A percentile compares a stretch with the other conserved stretches of the same genome.
Conservation (phyloP, 2,888 invertebrate genomes). For the Creontiades dilutus region DNA sequence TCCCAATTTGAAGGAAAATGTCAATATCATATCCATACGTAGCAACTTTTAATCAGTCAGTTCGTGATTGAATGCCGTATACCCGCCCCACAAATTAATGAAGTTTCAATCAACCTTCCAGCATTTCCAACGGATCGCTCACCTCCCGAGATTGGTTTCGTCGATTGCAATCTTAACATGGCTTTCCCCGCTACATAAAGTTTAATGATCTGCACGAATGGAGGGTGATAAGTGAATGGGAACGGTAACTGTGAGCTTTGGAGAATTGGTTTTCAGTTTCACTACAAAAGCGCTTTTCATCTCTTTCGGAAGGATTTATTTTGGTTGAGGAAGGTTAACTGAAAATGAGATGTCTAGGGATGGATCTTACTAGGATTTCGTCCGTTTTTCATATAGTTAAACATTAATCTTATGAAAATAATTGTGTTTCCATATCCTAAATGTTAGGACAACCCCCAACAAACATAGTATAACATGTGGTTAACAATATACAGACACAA, state of each 20-base stretch:
- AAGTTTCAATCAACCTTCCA: slow-evolving; percentile 24
- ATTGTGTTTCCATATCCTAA: too few species aligned
- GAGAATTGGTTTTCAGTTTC: not conserved
- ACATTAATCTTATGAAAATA: too few species aligned
- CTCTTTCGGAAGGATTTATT: too few species aligned
- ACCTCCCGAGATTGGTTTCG: slow-evolving; percentile 10
- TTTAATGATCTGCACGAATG: slow-evolving; percentile 39
- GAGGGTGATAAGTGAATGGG: slow-evolving; percentile 7
- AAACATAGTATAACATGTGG: too few species aligned
- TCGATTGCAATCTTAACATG: slow-evolving; percentile 28
- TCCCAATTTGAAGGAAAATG: not conserved
- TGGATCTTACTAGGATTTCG: too few species aligned
- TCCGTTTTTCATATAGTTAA: too few species aligned
- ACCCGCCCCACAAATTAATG: slow-evolving; percentile 13
- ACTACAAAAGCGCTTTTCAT: not conserved
- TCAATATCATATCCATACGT: not conserved
- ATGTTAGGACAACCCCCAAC: too few species aligned
- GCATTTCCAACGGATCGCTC: not conserved
- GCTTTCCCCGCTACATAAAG: not conserved
- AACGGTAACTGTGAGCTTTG: not conserved
- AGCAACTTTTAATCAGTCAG: not conserved
- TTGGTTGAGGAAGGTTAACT: too few species aligned
- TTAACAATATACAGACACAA: too few species aligned
- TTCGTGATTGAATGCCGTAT: slow-evolving; percentile 22
- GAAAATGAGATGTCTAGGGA: too few species aligned